These are phyloP conservation scores for Prochilodus magdalenae DNA, from an alignment of 2,113 vertebrate genomes.

Conservation along the genomic window DNA sequence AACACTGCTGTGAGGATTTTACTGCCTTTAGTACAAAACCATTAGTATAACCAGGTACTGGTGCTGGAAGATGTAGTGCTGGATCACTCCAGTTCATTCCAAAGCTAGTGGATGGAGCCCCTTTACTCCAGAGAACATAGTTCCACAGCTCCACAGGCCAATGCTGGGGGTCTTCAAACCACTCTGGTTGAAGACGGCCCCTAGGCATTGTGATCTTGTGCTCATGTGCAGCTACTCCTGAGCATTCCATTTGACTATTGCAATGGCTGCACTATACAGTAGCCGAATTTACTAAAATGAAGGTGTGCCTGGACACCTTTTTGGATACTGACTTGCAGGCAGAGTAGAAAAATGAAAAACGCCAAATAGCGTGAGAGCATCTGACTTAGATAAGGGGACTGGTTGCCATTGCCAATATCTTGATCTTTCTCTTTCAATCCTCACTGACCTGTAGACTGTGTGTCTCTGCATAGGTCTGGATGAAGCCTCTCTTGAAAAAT, in stretches of 20 bases:
- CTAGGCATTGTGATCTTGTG: too few relatives aligned
- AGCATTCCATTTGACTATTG: too few relatives aligned
- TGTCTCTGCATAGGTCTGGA: conserved; percentile 79
- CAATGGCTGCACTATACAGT: neutral
- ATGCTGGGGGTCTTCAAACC: neutral
- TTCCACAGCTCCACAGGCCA: neutral
- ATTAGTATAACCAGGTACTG: neutral
- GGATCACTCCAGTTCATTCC: too few relatives aligned
- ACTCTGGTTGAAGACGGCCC: too few relatives aligned
- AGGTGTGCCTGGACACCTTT: neutral
- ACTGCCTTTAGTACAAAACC: too few relatives aligned
- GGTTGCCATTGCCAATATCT: neutral
- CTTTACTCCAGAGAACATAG: neutral
- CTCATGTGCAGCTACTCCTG: too few relatives aligned
- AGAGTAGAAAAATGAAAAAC: neutral
- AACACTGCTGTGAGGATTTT: neutral
- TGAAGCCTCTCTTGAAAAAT: conserved; percentile 81
- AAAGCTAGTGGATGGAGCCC: too few relatives aligned
- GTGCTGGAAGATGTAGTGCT: neutral
- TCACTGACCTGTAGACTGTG: conserved; percentile 79
- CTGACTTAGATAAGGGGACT: neutral
- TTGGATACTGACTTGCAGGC: neutral
- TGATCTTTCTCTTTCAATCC: neutral
- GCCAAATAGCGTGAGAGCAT: too few relatives aligned
- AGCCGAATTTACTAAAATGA: neutral